These are phyloP conservation scores for Gallinago undulata DNA, from an alignment of 2,113 vertebrate genomes.

Conservation along the genomic window DNA sequence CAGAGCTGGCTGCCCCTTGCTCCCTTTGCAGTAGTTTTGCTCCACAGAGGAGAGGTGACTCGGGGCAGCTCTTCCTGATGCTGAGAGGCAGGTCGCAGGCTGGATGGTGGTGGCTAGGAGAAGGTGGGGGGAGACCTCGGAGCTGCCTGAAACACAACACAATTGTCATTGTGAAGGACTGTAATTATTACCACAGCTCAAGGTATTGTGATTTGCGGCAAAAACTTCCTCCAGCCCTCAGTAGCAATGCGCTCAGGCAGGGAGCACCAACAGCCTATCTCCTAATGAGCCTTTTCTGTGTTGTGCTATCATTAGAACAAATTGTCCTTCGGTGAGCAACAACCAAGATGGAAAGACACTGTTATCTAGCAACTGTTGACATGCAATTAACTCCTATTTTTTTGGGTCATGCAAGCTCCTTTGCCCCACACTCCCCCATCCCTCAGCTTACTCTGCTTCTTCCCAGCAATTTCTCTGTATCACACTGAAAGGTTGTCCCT, in stretches of 20 bases:
- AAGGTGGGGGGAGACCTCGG: not conserved
- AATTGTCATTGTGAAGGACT: not conserved
- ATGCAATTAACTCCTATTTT: not conserved
- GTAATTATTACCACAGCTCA: not conserved
- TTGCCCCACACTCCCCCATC: not conserved
- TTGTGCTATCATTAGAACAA: conserved; percentile 27
- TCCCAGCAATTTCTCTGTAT: not conserved
- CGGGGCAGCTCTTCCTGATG: not conserved
- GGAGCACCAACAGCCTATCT: not conserved
- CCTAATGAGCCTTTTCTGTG: not conserved
- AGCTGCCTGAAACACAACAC: not conserved
- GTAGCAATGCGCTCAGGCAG: not conserved
- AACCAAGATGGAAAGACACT: not conserved
- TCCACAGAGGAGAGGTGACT: not conserved
- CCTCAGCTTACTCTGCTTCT: not conserved
- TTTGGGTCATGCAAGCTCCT: not conserved
- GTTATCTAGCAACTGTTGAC: conserved; percentile 34
- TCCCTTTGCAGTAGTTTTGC: not conserved
- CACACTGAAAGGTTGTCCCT: not conserved
- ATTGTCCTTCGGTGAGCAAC: conserved; percentile 1
- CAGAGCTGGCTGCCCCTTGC: not conserved
- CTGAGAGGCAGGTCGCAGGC: not conserved
- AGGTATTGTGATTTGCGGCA: not conserved
- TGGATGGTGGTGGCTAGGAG: not conserved
- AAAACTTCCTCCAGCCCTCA: conserved; percentile 13